Conservation (phyloP, 1,140 invertebrate genomes). For the Saccostrea echinata region DNA sequence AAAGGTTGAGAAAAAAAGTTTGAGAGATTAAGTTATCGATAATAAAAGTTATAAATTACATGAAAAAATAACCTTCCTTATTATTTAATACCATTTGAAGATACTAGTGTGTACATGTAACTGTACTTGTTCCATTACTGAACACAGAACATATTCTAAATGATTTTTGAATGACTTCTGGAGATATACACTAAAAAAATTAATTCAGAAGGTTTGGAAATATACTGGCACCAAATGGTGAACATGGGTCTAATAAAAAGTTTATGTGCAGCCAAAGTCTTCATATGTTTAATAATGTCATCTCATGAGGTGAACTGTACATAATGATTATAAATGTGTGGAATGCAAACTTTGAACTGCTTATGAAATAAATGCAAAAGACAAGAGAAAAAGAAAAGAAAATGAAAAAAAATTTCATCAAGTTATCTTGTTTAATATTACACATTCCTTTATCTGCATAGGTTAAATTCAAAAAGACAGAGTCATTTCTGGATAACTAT, state of each 20-base stretch:
- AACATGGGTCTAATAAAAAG: neutral
- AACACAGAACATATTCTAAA: neutral
- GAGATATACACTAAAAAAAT: neutral
- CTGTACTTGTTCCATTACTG: neutral
- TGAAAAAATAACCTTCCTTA: too few relatives aligned
- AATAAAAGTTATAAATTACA: too few relatives aligned
- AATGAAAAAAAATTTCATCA: neutral
- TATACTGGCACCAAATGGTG: too few relatives aligned
- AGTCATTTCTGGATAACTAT: neutral
- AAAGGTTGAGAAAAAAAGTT: too few relatives aligned
- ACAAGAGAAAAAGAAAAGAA: neutral
- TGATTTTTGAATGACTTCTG: neutral
- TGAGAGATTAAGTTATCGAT: too few relatives aligned
- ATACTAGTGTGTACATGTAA: neutral
- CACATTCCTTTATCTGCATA: neutral
- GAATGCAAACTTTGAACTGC: neutral
- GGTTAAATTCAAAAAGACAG: neutral
- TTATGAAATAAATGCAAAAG: neutral
- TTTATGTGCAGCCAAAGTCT: neutral
- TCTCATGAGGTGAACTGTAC: neutral
- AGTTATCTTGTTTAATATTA: neutral
- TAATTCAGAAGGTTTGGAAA: neutral
- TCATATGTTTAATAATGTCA: neutral
- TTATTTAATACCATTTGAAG: too few relatives aligned
- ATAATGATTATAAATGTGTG: neutral